Conservation (phyloP, 2,113 vertebrate genomes). For the Stictonetta naevosa region DNA sequence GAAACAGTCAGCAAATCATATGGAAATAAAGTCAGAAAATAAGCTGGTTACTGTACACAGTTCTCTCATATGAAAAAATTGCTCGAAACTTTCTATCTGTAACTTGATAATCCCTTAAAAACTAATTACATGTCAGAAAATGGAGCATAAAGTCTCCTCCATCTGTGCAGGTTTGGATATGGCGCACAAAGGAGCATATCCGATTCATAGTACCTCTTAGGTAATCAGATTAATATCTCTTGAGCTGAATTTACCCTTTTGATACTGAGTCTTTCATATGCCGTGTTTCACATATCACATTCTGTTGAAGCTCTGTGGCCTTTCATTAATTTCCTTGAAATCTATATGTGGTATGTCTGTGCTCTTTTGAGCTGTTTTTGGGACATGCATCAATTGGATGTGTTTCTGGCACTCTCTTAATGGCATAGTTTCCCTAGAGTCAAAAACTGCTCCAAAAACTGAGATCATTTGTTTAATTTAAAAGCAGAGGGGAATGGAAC, state of each 20-base stretch:
- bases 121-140: slow-evolving; percentile 71
- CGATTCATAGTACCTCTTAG: slow-evolving; percentile 80
- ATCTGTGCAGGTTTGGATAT: slow-evolving; percentile 78
- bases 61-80: slow-evolving; percentile 68
- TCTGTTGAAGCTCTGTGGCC: slow-evolving; percentile 68
- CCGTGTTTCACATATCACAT: slow-evolving; percentile 65
- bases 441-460: slow-evolving; percentile 75
- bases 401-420: slow-evolving; percentile 79
- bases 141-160: slow-evolving; percentile 66
- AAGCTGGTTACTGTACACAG: slow-evolving; percentile 33
- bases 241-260: slow-evolving; percentile 73
- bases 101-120: slow-evolving; percentile 69
- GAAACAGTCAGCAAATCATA: slow-evolving; percentile 66
- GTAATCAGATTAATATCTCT: slow-evolving; percentile 88
- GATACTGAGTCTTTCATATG: slow-evolving; percentile 71
- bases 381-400: slow-evolving; percentile 74
- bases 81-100: slow-evolving; percentile 67
- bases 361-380: slow-evolving; percentile 76
- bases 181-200: slow-evolving; percentile 78
- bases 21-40: slow-evolving; percentile 59
- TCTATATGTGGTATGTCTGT: slow-evolving; percentile 73
- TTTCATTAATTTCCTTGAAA: slow-evolving; percentile 81
- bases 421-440: slow-evolving; percentile 77
- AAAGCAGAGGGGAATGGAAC: slow-evolving; percentile 79
- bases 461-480: slow-evolving; percentile 84